Evolutionary conservation across 2,797 vertebrate genomes (phyloP), one percentile per base, ranked within the genome.

Genomic region (Rhodeus uyekii): DNA sequence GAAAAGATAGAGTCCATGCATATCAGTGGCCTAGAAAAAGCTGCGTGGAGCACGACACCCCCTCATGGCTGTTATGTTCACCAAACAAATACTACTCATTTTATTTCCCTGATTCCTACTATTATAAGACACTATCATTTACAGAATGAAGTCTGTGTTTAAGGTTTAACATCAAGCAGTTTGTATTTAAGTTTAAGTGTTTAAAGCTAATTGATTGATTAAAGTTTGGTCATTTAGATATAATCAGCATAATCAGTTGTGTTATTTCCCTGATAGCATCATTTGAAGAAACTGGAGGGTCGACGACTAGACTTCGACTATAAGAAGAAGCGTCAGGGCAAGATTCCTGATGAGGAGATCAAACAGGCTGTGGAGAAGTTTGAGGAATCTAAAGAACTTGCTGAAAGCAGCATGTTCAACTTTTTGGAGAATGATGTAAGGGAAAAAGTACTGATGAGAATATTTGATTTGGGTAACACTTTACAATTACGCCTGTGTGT

Each of bases 351-450:
- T 0, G 96, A 98, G 89, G 97, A 98, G 90, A 93, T 98, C 85
- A 94, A 87, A 83, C 96, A 96, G 92, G 97, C 97, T 0, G 95
- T 97, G 90, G 96, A 97, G 90, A 99, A 99, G 90, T 98, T 98
- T 83, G 96, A 98, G 80, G 97, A 99, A 88, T 98, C 97, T 83
- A 98, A 95, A 91, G 97, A 97, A 29, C 88, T 99, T 89, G 96
- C 97, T 6, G 96, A 97, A 91, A 94, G 95, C 90, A 97, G 96
- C 95, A 99, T 99, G 97, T 97, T 96, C 91, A 96, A 98, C 93
- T 98, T 99, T 88, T 90, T 99, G 92, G 97, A 99, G 90, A 99
- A 97, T 36, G 97, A 99, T 69, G 97, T 98, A 92, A 96, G 97
- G 5, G 2, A 9, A 48, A 29, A 34, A 58, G 22, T 3, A 69